phyloP scores from a whole-genome alignment of 1,140 invertebrate genomes.

The Trichonephila inaurata region DNA sequence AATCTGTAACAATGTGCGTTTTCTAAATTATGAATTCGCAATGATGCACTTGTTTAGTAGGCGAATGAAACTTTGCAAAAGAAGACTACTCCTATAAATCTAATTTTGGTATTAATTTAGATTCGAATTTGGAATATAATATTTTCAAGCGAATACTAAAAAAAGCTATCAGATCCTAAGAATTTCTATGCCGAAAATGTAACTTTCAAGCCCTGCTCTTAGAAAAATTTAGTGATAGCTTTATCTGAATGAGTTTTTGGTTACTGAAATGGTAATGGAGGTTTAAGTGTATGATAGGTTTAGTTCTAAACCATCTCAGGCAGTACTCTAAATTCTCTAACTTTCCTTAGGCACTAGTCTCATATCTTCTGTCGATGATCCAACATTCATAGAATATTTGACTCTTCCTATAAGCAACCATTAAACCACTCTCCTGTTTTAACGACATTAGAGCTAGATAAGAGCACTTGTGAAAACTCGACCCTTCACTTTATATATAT shows the following conservation, averaged over 20 bases:
- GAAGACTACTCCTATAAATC: conserved; percentile 47
- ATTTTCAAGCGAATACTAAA: conserved; percentile 11
- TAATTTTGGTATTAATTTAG: conserved; percentile 52
- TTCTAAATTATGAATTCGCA: conserved; percentile 58
- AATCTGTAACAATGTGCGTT: conserved; percentile 72
- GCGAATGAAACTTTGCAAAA: conserved; percentile 48
- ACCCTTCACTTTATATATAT: conserved; percentile 1
- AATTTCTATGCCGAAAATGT: conserved; percentile 49
- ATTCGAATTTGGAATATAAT: conserved; percentile 34
- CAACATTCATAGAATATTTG: conserved; percentile 50
- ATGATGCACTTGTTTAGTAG: conserved; percentile 47
- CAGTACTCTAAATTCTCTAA: conserved; percentile 55
- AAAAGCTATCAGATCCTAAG: conserved; percentile 6
- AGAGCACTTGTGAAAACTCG: conserved; percentile 74
- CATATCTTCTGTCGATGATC: conserved; percentile 1
- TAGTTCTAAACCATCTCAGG: conserved; percentile 62
- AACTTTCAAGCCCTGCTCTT: conserved; percentile 69
- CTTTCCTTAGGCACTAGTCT: conserved; percentile 69
- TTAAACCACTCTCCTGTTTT: conserved; percentile 68
- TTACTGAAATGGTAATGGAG: conserved; percentile 57
- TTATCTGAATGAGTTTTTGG: conserved; percentile 26
- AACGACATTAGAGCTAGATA: conserved; percentile 72
- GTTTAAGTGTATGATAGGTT: conserved; percentile 38
- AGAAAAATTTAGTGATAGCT: conserved; percentile 51
- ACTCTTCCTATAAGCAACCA: conserved; percentile 64